Conservation (phyloP, 2,888 invertebrate genomes). For the Torymus texanus region DNA sequence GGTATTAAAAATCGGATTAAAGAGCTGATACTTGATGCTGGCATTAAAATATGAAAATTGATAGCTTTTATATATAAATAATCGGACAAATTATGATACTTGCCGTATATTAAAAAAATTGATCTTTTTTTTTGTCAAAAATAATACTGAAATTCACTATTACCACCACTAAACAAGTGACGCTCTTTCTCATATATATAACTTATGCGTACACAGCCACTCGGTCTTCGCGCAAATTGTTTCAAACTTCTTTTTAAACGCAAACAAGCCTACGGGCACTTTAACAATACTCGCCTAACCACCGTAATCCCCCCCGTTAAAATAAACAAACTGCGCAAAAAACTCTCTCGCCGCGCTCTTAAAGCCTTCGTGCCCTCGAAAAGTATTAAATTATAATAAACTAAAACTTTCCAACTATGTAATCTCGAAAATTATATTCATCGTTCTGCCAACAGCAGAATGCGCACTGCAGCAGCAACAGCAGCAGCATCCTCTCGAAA, state of each 20-base stretch:
- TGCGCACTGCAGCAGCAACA: neutral
- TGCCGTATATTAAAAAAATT: too few relatives aligned
- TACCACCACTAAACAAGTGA: neutral
- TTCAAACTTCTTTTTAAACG: conserved; percentile 24
- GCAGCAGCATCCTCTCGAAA: neutral
- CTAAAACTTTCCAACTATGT: conserved; percentile 33
- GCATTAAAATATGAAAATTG: too few relatives aligned
- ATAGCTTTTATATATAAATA: too few relatives aligned
- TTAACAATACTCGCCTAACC: conserved; percentile 8
- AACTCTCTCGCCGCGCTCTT: conserved; percentile 14
- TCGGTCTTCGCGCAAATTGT: conserved; percentile 9
- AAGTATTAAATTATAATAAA: conserved; percentile 42
- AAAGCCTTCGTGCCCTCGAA: conserved; percentile 10
- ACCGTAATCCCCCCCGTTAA: conserved; percentile 22
- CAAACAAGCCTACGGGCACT: conserved; percentile 13
- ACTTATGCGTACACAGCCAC: neutral
- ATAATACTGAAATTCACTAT: too few relatives aligned
- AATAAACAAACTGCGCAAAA: conserved; percentile 25
- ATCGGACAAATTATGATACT: too few relatives aligned
- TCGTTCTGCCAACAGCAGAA: neutral
- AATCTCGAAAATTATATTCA: conserved; percentile 48
- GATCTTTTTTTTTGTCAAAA: too few relatives aligned
- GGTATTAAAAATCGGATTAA: too few relatives aligned
- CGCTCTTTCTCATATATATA: neutral
- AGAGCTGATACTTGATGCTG: too few relatives aligned